Percentiles rank a stretch among this genome's conserved stretches.
These are phyloP conservation scores for Stictocephala bisonia DNA, from an alignment of 2,888 invertebrate species.

Conservation along the genomic window DNA sequence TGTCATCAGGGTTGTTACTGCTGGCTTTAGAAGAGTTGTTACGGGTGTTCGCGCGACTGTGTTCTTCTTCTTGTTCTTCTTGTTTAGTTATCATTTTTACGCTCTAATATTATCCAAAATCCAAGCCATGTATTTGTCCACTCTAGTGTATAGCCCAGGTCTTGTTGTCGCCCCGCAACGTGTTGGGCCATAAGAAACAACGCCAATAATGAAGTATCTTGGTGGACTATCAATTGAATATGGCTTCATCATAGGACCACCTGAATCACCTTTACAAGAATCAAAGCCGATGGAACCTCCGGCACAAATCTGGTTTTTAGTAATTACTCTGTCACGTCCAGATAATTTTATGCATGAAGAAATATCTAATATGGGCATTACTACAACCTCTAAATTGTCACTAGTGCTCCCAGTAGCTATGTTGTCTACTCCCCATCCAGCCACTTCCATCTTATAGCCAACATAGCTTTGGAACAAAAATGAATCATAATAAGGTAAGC, in stretches of 20 bases:
- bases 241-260: constrained; percentile 35
- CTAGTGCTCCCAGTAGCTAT: too few species aligned
- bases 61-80: too few species aligned
- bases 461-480: too few species aligned
- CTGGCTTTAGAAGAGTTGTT: too few species aligned
- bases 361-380: too few species aligned
- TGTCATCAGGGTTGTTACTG: too few species aligned
- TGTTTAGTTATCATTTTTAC: too few species aligned
- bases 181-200: constrained; percentile 68
- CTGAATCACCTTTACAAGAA: constrained; percentile 34
- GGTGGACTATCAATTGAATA: constrained; percentile 62
- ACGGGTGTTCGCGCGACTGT: too few species aligned
- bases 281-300: constrained; percentile 15
- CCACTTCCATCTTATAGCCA: constrained; percentile 2
- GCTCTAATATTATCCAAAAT: constrained; percentile 62
- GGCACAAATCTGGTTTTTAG: constrained; percentile 41
- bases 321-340: too few species aligned
- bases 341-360: too few species aligned
- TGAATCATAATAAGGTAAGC: neutral
- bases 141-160: constrained; percentile 72
- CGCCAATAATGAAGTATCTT: constrained; percentile 67
- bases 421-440: constrained; percentile 22
- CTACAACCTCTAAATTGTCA: too few species aligned
- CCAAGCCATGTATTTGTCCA: constrained; percentile 69
- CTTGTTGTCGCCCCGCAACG: constrained; percentile 64